phyloP scores from a whole-genome alignment of 2,797 vertebrate genomes.

The Graptemys geographica region DNA sequence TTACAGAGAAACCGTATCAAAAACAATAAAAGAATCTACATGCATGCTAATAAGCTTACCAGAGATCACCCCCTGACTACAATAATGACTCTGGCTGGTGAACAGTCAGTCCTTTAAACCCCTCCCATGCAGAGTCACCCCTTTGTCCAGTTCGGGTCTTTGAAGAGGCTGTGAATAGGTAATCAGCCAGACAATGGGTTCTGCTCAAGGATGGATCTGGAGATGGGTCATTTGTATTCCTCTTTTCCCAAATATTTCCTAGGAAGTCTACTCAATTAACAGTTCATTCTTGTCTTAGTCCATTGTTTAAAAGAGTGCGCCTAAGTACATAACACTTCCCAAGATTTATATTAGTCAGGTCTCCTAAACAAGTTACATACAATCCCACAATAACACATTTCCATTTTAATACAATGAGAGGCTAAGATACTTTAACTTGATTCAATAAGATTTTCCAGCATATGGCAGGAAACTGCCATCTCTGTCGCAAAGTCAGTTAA shows the following conservation, averaged over 20 bases:
- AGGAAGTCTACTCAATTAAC: not conserved
- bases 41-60: too few species aligned
- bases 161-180: too few species aligned
- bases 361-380: not conserved
- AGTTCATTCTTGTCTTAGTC: not conserved
- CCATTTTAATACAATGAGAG: not conserved
- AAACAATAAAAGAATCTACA: too few species aligned
- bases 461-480: not conserved
- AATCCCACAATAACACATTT: not conserved
- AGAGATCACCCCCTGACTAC: too few species aligned
- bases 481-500: not conserved
- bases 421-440: not conserved
- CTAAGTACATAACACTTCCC: not conserved
- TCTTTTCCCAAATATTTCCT: not conserved
- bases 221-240: not conserved
- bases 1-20: too few species aligned
- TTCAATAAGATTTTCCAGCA: not conserved
- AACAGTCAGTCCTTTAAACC: too few species aligned
- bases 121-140: too few species aligned
- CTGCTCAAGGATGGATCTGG: not conserved
- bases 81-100: too few species aligned
- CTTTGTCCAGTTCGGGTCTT: too few species aligned
- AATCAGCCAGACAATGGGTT: too few species aligned
- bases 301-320: not conserved
- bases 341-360: not conserved